These are phyloP conservation scores for Galemys pyrenaicus DNA, from an alignment of 2,113 vertebrate species.

Conservation along the genomic window DNA sequence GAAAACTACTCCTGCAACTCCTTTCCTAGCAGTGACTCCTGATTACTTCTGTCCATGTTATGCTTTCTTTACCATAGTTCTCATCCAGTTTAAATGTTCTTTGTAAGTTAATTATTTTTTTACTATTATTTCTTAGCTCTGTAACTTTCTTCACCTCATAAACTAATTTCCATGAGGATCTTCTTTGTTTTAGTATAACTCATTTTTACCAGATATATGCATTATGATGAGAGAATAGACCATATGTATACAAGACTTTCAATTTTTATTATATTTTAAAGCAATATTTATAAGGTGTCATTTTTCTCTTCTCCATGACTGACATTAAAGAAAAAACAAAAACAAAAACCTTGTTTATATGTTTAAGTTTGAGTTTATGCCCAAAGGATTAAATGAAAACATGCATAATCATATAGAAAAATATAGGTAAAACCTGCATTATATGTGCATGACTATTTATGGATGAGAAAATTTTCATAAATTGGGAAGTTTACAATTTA, in stretches of 20 bases:
- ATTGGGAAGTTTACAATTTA: neutral
- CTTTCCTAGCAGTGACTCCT: neutral
- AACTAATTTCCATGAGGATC: neutral
- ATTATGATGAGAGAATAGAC: neutral
- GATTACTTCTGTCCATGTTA: neutral
- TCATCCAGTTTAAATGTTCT: neutral
- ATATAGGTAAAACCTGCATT: neutral
- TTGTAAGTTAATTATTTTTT: neutral
- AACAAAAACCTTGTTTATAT: neutral
- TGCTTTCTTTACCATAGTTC: neutral
- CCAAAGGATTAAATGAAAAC: neutral
- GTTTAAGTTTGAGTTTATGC: slow-evolving; percentile 11
- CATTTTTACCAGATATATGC: neutral
- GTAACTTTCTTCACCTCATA: neutral
- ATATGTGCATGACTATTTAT: neutral
- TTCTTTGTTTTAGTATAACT: neutral
- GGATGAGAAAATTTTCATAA: neutral
- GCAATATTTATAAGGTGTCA: neutral
- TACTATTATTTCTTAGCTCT: neutral
- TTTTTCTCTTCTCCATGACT: neutral
- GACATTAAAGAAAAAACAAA: neutral
- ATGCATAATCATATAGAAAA: neutral
- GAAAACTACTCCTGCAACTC: neutral
- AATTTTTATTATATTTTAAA: neutral
- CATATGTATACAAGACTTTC: neutral